Evolutionary conservation across 2,113 vertebrate species (phyloP), one percentile per base, ranked within the genome.

Genomic region (Myotis lucifugus): DNA sequence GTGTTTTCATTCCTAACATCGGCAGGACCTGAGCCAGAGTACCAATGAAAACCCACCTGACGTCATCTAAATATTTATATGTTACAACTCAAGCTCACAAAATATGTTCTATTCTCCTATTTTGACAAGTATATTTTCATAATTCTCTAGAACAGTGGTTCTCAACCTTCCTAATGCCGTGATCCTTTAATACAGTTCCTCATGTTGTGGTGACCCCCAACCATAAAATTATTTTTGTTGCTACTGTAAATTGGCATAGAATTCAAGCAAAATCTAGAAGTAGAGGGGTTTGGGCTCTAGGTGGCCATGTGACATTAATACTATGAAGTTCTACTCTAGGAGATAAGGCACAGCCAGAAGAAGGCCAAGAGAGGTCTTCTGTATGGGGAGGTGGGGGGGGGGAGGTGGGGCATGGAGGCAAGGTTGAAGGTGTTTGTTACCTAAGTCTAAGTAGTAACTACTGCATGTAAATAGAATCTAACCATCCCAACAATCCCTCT

Each of bases 51-150:
- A 73, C 54, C 42, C 14, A 86, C 32, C 7, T 76, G 78, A 4
- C n/a, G 0, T 82, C 85, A 15, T 87, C 37, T 92, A 23, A 83
- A 32, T 79, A 66, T 90, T 91, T 89, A 70, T 64, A 54, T 78
- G 19, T 46, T 72, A 8, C 42, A 88, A 48, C 42, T 85, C 85
- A 92, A 88, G 18, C 13, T 66, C 46, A 76, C 27, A 78, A 82
- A 95, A 83, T 66, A 52, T 56, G 2, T 50, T 88, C 61, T 84
- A 25, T 78, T 92, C 21, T 67, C 11, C 59, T 82, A 23, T 14
- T 61, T 91, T 70, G 25, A 83, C 25, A 66, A 54, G 88, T n/a
- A n/a, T 10, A 67, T 13, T 82, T 94, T 94, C 14, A 59, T 85
- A 88, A 88, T 1, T 52, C 15, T 10, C 13, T 82, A 14, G 61